Conservation (phyloP, 2,797 vertebrate species). For the Urocyon cinereoargenteus region DNA sequence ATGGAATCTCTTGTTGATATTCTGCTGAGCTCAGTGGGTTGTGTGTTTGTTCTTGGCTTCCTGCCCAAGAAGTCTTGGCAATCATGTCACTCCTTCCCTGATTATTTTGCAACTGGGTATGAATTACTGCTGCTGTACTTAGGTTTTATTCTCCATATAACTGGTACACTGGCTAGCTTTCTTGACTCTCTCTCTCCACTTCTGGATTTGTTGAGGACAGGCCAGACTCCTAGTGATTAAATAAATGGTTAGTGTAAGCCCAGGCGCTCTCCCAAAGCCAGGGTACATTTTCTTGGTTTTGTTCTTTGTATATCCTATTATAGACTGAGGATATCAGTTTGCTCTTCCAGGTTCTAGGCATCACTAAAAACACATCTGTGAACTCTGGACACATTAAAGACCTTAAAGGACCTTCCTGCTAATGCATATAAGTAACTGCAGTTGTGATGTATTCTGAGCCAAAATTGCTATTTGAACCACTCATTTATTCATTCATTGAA, state of each 20-base stretch:
- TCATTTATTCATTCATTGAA: slow-evolving; percentile 32
- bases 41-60: background rate
- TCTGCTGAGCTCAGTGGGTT: slow-evolving; percentile 56
- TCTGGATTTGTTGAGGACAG: background rate
- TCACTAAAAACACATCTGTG: slow-evolving; percentile 1
- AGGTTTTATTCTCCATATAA: background rate
- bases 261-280: background rate
- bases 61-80: slow-evolving; percentile 15
- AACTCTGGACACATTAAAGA: background rate
- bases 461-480: slow-evolving; percentile 41
- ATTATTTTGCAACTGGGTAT: background rate
- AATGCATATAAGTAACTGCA: background rate
- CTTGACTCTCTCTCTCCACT: background rate
- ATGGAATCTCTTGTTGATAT: slow-evolving; percentile 9
- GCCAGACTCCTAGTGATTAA: background rate
- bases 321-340: background rate
- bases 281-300: background rate
- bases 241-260: background rate
- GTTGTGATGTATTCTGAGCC: slow-evolving; percentile 12
- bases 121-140: background rate
- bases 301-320: background rate
- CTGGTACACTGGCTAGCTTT: background rate
- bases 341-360: background rate
- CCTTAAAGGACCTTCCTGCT: background rate
- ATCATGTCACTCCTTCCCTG: background rate